phyloP scores from a whole-genome alignment of 2,113 vertebrate species.

The Ariopsis seemanni region DNA sequence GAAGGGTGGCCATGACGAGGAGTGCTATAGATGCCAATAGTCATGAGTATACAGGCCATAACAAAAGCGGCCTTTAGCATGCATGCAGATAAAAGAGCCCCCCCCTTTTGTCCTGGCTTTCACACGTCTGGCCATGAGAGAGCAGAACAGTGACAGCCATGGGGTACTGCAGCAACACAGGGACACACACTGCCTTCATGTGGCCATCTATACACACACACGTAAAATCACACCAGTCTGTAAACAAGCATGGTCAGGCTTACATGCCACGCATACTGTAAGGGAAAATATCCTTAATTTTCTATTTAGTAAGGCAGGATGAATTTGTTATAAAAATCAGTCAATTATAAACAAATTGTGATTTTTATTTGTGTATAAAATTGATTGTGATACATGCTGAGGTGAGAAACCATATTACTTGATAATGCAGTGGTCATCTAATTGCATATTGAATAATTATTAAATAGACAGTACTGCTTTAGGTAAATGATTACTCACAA shows the following conservation, averaged over 20 bases:
- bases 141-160: constrained; percentile 66
- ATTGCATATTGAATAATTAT: constrained; percentile 11
- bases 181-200: constrained; percentile 42
- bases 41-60: constrained; percentile 73
- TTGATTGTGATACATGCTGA: background rate
- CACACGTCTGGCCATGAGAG: constrained; percentile 69
- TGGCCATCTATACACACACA: constrained; percentile 23
- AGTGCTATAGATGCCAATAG: constrained; percentile 73
- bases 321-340: background rate
- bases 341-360: background rate
- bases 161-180: constrained; percentile 62
- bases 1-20: constrained; percentile 22
- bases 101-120: constrained; percentile 75
- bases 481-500: constrained; percentile 20
- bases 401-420: background rate
- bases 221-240: constrained; percentile 28
- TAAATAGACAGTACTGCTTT: constrained; percentile 1
- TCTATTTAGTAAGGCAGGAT: background rate
- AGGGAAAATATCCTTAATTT: background rate
- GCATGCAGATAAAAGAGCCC: constrained; percentile 76
- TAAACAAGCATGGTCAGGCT: constrained; percentile 28
- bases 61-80: constrained; percentile 76
- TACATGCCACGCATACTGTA: background rate
- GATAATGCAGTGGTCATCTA: constrained; percentile 11
- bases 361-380: background rate